phyloP scores from a whole-genome alignment of 1,140 invertebrate species.

The Cephus cinctus region DNA sequence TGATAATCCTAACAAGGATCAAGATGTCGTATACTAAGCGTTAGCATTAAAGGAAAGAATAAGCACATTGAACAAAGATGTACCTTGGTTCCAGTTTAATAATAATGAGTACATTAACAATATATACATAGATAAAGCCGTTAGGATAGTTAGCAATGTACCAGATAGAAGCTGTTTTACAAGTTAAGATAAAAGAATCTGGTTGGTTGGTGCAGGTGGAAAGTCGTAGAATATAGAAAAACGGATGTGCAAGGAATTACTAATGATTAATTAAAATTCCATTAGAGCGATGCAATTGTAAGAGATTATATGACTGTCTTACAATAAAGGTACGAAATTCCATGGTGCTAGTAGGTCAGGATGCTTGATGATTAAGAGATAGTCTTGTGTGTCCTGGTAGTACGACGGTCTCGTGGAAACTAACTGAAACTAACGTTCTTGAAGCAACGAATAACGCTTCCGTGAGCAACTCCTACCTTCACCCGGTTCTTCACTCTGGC shows the following conservation, averaged over 20 bases:
- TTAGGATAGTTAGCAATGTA: too few relatives aligned
- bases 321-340: slow-evolving; percentile 47
- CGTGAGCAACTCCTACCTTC: slow-evolving; percentile 39
- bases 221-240: background rate
- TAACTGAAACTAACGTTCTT: slow-evolving; percentile 52
- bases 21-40: too few relatives aligned
- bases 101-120: too few relatives aligned
- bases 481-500: slow-evolving; percentile 24
- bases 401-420: slow-evolving; percentile 50
- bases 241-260: slow-evolving; percentile 1
- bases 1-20: too few relatives aligned
- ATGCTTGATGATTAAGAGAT: slow-evolving; percentile 3
- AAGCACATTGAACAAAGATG: too few relatives aligned
- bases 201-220: background rate
- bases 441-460: slow-evolving; percentile 32
- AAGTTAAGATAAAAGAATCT: background rate
- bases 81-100: too few relatives aligned
- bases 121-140: too few relatives aligned
- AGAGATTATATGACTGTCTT: too few relatives aligned
- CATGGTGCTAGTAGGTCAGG: slow-evolving; percentile 28
- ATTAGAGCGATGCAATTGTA: too few relatives aligned
- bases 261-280: too few relatives aligned
- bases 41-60: too few relatives aligned
- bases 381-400: slow-evolving; percentile 32
- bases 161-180: background rate